These are phyloP conservation scores for Plebejus argus DNA, from an alignment of 2,888 invertebrate species.

Conservation along the genomic window DNA sequence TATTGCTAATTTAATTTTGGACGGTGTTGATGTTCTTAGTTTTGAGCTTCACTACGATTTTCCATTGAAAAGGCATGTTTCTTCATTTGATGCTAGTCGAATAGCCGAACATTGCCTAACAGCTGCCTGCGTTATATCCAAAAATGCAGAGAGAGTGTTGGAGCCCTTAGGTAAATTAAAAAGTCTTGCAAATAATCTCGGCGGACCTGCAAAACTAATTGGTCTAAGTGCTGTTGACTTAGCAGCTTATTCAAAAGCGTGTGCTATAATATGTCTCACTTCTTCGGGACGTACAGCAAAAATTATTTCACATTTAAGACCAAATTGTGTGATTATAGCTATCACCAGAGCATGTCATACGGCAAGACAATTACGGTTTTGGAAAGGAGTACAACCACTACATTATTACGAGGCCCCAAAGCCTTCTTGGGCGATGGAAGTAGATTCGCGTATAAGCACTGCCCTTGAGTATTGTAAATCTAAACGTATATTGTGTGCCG, in stretches of 20 bases:
- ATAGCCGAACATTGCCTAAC: conserved; percentile 85
- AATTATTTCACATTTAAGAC: conserved; percentile 84
- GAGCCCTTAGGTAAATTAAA: conserved; percentile 90
- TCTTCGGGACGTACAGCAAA: conserved; percentile 87
- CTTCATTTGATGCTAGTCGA: conserved; percentile 58
- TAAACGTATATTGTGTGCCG: conserved; percentile 64
- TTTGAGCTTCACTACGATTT: conserved; percentile 83
- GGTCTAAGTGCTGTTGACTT: conserved; percentile 69
- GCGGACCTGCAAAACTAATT: conserved; percentile 77
- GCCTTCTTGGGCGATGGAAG: conserved; percentile 61
- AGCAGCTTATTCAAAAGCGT: conserved; percentile 62
- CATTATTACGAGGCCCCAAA: conserved; percentile 71
- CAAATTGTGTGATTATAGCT: conserved; percentile 88
- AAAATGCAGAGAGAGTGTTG: conserved; percentile 92
- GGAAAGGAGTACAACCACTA: conserved; percentile 75
- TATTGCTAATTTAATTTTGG: conserved; percentile 94
- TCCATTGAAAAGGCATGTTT: conserved; percentile 61
- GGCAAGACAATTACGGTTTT: conserved; percentile 82
- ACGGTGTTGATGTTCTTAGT: conserved; percentile 93
- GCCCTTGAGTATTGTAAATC: conserved; percentile 72
- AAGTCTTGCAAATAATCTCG: conserved; percentile 80
- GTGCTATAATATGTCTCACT: conserved; percentile 87
- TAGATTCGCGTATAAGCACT: conserved; percentile 62
- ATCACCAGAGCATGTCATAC: conserved; percentile 85
- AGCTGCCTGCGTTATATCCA: conserved; percentile 87